Base-by-base conservation (phyloP, 2,797 vertebrate species). In the Enoplosus armatus region DNA sequence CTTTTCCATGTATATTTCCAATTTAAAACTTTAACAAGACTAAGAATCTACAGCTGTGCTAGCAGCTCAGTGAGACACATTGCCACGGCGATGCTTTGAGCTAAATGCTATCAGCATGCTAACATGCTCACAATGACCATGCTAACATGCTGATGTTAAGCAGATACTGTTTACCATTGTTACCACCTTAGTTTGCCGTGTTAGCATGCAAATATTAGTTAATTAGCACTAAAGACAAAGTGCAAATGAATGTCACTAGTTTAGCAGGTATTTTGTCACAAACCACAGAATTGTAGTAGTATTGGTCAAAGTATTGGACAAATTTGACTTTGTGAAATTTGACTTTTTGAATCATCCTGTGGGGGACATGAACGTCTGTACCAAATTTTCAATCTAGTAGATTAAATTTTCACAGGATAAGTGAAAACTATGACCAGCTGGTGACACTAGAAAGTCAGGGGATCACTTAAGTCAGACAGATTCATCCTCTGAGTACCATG, bases 321-420 rank as follows among this genome's bases (percentile, higher is more conserved):
- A 26, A 66, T 12, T n/a, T n/a, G n/a, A n/a, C n/a, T n/a, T n/a
- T n/a, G n/a, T n/a, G n/a, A n/a, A n/a, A n/a, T n/a, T n/a, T n/a
- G n/a, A n/a, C n/a, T n/a, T n/a, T n/a, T n/a, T n/a, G n/a, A 69
- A 33, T 67, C 20, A 43, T 60, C 18, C 43, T 37, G 16, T 60
- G 2, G 16, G 50, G 41, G 29, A 18, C 22, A 20, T 33, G 29
- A 33, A 33, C 22, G 8, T 31, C 53, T 55, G 27, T 20, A 10
- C 16, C 37, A 43, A 18, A 61, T 5, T 43, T 18, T 51, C 3
- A 12, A 24, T 24, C 35, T 2, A 37, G 20, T 37, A 37, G 2
- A 37, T 37, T 2, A 37, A 39, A 10, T 29, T 72, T 61, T 60
- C 22, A 50, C 41, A 71, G 10, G 3, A 10, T 14, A 50, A 51